Evolutionary conservation across 2,888 invertebrate genomes (phyloP), one percentile per base, ranked within the genome.

Genomic region (Eilema sororculum): DNA sequence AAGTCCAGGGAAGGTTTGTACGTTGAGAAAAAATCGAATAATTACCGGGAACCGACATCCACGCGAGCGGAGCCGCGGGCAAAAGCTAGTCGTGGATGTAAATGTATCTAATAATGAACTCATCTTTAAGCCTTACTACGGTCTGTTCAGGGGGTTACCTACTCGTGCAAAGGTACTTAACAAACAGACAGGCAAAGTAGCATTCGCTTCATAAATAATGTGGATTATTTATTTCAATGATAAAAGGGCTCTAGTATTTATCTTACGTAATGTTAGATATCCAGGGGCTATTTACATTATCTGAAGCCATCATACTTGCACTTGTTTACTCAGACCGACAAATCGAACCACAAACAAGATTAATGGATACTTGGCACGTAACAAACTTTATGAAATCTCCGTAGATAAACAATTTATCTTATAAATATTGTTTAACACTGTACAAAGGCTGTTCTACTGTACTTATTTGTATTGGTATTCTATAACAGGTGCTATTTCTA

Each of bases 401-500:
- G 66, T 62, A 76, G 70, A 81, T 69, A 77, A 78, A 79, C 74
- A 77, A n/a, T 62, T 70, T 68, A 16, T 63, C 64, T 68, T 66
- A 56, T 25, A 68, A 76, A 76, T 71, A 67, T 78, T 74, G 61
- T 63, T 58, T 68, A 65, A 59, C 33, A 60, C 60, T 70, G 59
- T 68, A 6, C 46, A 22, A 68, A 63, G 30, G n/a, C 37, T 33
- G 33, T 30, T 22, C 61, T 20, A 46, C 46, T 37, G 9, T 58
- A 20, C n/a, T 67, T 61, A 56, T 67, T 61, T 60, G 16, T 52
- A n/a, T 63, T 57, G 24, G 9, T 72, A 65, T 67, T 74, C 82
- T 78, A 79, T 73, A 71, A 80, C 97, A 86, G 99, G 99, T 46
- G 99, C 98, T 52, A 97, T 99, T 78, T 97, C 98, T 1, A 96